Evolutionary conservation across 2,888 invertebrate genomes (phyloP).

Genomic region (Chymomyza amoena): DNA sequence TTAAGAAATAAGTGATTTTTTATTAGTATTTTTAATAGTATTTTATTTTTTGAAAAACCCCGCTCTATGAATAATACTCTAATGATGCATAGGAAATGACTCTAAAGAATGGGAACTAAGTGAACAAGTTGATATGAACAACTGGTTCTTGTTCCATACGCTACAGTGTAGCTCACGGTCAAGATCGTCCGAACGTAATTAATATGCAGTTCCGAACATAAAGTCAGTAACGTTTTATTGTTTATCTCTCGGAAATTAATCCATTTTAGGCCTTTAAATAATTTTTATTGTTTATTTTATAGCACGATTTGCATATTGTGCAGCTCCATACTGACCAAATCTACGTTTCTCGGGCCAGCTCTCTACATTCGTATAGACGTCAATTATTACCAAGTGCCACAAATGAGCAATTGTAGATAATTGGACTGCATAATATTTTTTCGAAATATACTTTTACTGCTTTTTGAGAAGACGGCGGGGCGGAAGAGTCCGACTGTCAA

Average conservation of each 20-base stretch:
- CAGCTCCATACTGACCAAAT: background rate
- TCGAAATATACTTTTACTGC: slow-evolving; percentile 1
- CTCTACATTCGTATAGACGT: background rate
- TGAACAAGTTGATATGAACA: background rate
- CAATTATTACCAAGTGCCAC: background rate
- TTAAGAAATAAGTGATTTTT: background rate
- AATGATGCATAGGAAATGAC: background rate
- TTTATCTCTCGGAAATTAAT: background rate
- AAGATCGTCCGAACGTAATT: background rate
- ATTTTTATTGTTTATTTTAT: background rate
- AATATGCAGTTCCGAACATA: background rate
- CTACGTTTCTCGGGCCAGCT: background rate
- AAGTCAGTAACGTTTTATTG: background rate
- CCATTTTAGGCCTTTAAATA: background rate
- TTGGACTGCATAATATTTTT: background rate
- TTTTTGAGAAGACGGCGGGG: background rate
- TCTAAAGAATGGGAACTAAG: background rate
- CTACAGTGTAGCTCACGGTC: background rate
- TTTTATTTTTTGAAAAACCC: background rate
- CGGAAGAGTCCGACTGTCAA: background rate
- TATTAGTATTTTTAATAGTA: background rate
- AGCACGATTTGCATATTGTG: background rate
- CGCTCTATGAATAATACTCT: background rate
- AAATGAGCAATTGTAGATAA: background rate
- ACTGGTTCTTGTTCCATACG: too few relatives aligned